Percentiles rank a stretch among this genome's conserved stretches.
Conservation (phyloP, 2,888 invertebrate species). For the Pimpla rufipes region DNA sequence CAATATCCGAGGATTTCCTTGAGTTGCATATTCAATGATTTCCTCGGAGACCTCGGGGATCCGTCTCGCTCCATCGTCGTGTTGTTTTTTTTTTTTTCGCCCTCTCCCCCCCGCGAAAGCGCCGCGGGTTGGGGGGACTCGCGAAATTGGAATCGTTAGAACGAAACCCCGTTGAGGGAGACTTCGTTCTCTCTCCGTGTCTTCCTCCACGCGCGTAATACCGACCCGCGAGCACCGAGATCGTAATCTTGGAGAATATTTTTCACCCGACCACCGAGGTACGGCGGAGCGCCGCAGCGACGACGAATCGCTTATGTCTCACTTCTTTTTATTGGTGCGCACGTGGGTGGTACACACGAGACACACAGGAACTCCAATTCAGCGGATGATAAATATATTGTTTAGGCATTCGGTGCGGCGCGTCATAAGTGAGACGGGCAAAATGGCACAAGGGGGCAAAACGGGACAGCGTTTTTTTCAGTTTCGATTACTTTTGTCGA, state of each 20-base stretch:
- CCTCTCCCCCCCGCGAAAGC: slow-evolving; percentile 57
- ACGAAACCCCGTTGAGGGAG: slow-evolving; percentile 67
- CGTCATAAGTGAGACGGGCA: slow-evolving; percentile 55
- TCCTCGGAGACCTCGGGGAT: slow-evolving; percentile 89
- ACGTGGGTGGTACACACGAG: slow-evolving; percentile 80
- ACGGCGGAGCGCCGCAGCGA: slow-evolving; percentile 22
- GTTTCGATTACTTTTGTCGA: no score
- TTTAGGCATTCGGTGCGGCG: slow-evolving; percentile 77
- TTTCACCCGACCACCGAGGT: slow-evolving; percentile 34
- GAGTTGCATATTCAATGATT: slow-evolving; percentile 92
- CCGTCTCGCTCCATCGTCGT: slow-evolving; percentile 58
- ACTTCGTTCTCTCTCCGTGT: slow-evolving; percentile 40
- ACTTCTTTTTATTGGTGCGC: slow-evolving; percentile 22
- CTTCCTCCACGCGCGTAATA: slow-evolving; percentile 8
- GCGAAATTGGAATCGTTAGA: slow-evolving; percentile 81
- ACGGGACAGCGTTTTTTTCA: no score
- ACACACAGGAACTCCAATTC: slow-evolving; percentile 83
- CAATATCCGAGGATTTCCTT: slow-evolving; percentile 85
- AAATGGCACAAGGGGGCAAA: no score
- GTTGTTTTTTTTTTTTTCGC: slow-evolving; percentile 28
- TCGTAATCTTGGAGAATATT: slow-evolving; percentile 56
- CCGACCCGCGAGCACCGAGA: slow-evolving; percentile 25
- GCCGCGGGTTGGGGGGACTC: slow-evolving; percentile 66
- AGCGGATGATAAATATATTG: slow-evolving; percentile 82
- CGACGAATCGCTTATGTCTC: slow-evolving; percentile 42